Evolutionary conservation across 2,888 invertebrate species (phyloP), one percentile per base, ranked within the genome.

Genomic region (Drosophila dives): DNA sequence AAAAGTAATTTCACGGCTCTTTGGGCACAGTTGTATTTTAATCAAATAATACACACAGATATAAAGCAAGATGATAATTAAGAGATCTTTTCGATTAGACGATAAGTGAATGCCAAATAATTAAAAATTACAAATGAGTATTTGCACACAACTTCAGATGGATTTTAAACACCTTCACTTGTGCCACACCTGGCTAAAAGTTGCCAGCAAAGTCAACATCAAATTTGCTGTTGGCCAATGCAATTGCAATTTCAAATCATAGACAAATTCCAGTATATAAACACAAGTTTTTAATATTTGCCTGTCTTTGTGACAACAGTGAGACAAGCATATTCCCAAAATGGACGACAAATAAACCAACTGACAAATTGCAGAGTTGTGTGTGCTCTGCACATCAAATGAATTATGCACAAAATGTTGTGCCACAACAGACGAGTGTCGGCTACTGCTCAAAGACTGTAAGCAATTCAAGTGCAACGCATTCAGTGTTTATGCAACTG

Each of bases 281-380:
- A 54, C 3, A 53, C 42, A 61, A 45, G 63, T 70, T 61, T 54
- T 65, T 63, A 59, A 53, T 64, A 64, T 64, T 64, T 64, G 36
- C n/a, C 38, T 20, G 26, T 36, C 36, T 17, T 38, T 34, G 53
- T 34, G 20, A 29, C 62, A 53, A 7, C 7, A 33, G 3, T 20
- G 55, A 23, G 29, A 38, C 12, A 38, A 33, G 8, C 10, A 51
- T 67, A 64, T 64, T 80, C 80, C 80, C 77, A 71, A 71, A 77
- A 77, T 75, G 77, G 67, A 67, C 64, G 67, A 67, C 64, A 67
- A 71, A 77, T 75, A 80, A 71, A 80, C 64, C 64, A 67, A 60
- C 71, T 77, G 67, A 53, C 76, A 78, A 78, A 78, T 78, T 80
- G 80, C 50, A 65, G 60, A 80, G 67, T 80, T 75, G 80, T 78